phyloP scores from a whole-genome alignment of 2,888 invertebrate genomes.

The Hydriomena furcata region DNA sequence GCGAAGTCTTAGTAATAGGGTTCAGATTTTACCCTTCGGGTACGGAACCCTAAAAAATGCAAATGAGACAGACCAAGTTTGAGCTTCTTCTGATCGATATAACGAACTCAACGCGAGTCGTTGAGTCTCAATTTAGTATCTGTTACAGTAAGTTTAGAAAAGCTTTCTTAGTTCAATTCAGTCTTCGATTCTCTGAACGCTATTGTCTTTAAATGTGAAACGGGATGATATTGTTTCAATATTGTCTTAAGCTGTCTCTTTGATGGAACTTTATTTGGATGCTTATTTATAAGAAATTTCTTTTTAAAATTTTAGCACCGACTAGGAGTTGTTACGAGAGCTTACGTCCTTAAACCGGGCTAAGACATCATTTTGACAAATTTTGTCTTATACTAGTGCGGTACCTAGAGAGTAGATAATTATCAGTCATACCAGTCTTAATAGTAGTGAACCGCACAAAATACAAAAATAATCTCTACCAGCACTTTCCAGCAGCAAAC shows the following conservation, averaged over 20 bases:
- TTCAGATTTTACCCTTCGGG: too few relatives aligned
- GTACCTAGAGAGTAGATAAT: too few relatives aligned
- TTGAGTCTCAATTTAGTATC: slow-evolving; percentile 11
- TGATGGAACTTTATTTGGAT: too few relatives aligned
- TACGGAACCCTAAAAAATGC: slow-evolving; percentile 15
- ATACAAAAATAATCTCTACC: too few relatives aligned
- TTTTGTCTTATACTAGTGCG: too few relatives aligned
- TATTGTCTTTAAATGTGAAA: slow-evolving; percentile 11
- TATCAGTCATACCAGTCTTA: too few relatives aligned
- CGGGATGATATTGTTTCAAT: slow-evolving; percentile 1
- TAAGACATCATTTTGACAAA: too few relatives aligned
- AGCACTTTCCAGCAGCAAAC: slow-evolving; percentile 3
- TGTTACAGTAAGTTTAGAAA: slow-evolving; percentile 10
- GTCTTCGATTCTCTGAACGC: slow-evolving; percentile 3
- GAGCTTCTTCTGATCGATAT: slow-evolving; percentile 14
- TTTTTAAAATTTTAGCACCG: too few relatives aligned
- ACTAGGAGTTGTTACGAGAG: too few relatives aligned
- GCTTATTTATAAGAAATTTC: too few relatives aligned
- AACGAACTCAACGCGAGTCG: background rate
- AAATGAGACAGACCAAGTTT: slow-evolving; percentile 8
- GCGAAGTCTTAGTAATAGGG: too few relatives aligned
- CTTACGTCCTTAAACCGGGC: slow-evolving; percentile 19
- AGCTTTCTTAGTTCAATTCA: slow-evolving; percentile 11
- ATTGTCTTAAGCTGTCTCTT: background rate
- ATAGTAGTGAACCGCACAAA: too few relatives aligned